phyloP scores from a whole-genome alignment of 2,113 vertebrate genomes.

The Anguilla rostrata region DNA sequence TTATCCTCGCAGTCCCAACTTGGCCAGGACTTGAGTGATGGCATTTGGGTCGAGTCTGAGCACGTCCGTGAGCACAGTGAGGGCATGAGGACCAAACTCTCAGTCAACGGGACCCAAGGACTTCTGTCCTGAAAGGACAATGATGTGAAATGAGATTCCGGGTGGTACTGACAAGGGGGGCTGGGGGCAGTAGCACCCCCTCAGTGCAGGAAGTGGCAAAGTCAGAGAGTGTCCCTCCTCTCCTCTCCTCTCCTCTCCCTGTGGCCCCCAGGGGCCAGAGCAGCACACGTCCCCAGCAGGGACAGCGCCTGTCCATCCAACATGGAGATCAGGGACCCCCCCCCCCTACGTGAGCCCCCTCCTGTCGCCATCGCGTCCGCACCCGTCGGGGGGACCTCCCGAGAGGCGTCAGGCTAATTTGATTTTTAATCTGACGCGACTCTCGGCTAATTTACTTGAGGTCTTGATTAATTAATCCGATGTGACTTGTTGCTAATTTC shows the following conservation, averaged over 20 bases:
- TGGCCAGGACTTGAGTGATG: background rate
- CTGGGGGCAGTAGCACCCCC: background rate
- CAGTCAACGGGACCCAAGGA: background rate
- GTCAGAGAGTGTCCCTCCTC: background rate
- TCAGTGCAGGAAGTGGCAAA: background rate
- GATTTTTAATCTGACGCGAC: conserved; percentile 31
- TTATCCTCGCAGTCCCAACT: background rate
- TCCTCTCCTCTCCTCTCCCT: background rate
- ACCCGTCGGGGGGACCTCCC: background rate
- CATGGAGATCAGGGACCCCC: background rate
- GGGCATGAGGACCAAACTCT: background rate
- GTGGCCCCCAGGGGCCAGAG: background rate
- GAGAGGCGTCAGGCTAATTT: conserved; percentile 12
- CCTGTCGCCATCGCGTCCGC: background rate
- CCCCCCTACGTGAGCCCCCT: background rate
- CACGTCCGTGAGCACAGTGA: background rate
- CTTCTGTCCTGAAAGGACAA: background rate
- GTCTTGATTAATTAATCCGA: conserved; percentile 21
- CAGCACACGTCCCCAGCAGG: background rate
- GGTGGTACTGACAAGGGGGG: background rate
- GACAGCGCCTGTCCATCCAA: background rate
- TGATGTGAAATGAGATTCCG: background rate
- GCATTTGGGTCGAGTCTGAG: too few species aligned
- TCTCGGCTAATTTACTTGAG: background rate
- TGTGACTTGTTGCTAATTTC: conserved; percentile 20